These are phyloP conservation scores for Archips crataeganus DNA, from an alignment of 2,888 invertebrate genomes.

Conservation along the genomic window DNA sequence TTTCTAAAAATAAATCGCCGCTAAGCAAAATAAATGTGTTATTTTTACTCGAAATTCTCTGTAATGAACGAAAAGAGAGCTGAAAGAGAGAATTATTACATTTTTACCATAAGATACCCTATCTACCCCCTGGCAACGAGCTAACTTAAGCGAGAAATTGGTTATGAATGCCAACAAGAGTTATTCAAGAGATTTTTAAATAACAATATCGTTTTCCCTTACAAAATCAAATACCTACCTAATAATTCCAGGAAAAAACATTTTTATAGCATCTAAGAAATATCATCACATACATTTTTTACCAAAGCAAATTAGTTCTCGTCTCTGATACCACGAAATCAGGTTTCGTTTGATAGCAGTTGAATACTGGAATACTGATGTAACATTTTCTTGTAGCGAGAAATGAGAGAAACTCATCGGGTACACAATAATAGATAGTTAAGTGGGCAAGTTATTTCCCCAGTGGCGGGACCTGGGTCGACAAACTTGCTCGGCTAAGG, in stretches of 20 bases:
- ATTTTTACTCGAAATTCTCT: background rate
- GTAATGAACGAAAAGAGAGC: background rate
- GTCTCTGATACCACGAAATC: slow-evolving; percentile 4
- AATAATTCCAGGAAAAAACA: background rate
- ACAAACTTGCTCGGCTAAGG: slow-evolving; percentile 52
- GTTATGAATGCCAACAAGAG: background rate
- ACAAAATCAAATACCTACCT: background rate
- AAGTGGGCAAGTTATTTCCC: slow-evolving; percentile 65
- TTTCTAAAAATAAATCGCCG: slow-evolving; percentile 15
- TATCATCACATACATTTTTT: background rate
- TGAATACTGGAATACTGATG: background rate
- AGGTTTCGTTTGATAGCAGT: slow-evolving; percentile 3
- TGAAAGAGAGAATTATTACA: background rate
- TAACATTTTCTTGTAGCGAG: slow-evolving; percentile 24
- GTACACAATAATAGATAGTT: slow-evolving; percentile 52
- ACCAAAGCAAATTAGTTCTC: background rate
- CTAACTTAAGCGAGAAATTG: background rate
- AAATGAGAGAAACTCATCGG: slow-evolving; percentile 48
- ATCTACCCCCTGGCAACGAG: background rate
- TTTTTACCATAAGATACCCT: background rate
- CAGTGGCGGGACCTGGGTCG: slow-evolving; percentile 51
- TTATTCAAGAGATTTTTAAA: background rate
- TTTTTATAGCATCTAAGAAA: background rate
- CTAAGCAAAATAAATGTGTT: background rate
- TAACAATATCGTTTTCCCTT: background rate